Evolutionary conservation across 2,888 invertebrate genomes (phyloP).

Genomic region (Diarsia mendica): DNA sequence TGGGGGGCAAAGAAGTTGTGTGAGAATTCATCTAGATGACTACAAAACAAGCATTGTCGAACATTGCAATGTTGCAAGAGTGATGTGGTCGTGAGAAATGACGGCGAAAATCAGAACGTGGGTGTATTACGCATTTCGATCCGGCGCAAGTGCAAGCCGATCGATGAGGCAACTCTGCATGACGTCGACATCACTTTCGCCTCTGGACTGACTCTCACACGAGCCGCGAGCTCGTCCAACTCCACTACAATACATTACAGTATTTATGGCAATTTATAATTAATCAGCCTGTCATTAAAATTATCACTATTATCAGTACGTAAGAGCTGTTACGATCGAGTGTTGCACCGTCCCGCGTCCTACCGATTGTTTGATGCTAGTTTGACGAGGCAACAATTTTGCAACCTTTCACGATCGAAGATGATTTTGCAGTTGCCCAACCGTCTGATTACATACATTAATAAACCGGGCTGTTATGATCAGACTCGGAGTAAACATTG

Average conservation of each 20-base stretch:
- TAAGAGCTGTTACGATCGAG: constrained; percentile 37
- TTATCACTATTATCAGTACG: constrained; percentile 36
- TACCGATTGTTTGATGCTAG: constrained; percentile 41
- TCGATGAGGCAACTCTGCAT: constrained; percentile 82
- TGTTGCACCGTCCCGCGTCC: constrained; percentile 34
- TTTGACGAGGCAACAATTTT: constrained; percentile 46
- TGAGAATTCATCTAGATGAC: constrained; percentile 78
- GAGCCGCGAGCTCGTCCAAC: constrained; percentile 33
- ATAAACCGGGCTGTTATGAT: constrained; percentile 29
- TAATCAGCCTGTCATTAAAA: constrained; percentile 41
- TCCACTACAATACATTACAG: constrained; percentile 45
- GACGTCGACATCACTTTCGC: constrained; percentile 84
- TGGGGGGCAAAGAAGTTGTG: constrained; percentile 77
- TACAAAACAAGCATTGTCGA: constrained; percentile 79
- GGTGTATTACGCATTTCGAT: constrained; percentile 84
- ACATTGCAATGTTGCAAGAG: constrained; percentile 77
- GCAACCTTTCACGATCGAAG: constrained; percentile 56
- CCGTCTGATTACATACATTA: constrained; percentile 22
- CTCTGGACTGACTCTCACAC: constrained; percentile 74
- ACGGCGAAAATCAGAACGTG: constrained; percentile 86
- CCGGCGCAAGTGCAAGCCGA: constrained; percentile 78
- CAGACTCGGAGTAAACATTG: constrained; percentile 14
- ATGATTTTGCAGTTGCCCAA: constrained; percentile 54
- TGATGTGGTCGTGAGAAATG: constrained; percentile 86
- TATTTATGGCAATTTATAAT: constrained; percentile 44